Evolutionary conservation across 2,113 vertebrate genomes (phyloP).

Genomic region (Megaceryle torquata): DNA sequence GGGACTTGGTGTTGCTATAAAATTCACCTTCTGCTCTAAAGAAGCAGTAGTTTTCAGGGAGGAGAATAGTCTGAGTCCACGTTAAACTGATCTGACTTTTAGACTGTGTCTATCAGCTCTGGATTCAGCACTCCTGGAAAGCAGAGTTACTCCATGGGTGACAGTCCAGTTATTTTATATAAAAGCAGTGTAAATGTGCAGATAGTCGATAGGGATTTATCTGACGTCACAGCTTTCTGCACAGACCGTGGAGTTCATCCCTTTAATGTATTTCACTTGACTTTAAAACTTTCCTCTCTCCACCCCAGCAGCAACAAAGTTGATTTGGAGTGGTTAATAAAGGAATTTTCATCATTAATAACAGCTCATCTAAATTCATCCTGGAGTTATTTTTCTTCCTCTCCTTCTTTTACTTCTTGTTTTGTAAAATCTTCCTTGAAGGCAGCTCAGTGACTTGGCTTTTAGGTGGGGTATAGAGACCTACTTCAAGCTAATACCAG

Average conservation of each 20-base stretch:
- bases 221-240: background rate
- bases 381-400: background rate
- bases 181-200: fast-evolving
- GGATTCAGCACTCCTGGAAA: background rate
- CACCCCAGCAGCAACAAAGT: background rate
- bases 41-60: slow-evolving; percentile 6
- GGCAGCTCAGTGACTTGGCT: background rate
- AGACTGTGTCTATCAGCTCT: background rate
- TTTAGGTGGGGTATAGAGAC: background rate
- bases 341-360: background rate
- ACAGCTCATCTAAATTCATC: background rate
- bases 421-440: background rate
- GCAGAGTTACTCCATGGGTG: background rate
- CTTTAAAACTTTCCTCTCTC: background rate
- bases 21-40: slow-evolving; percentile 34
- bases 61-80: background rate
- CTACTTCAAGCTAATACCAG: background rate
- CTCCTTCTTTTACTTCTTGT: background rate
- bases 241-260: background rate
- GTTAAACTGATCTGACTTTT: background rate
- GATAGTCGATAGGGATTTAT: background rate
- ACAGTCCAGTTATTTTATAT: background rate
- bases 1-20: background rate
- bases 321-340: background rate
- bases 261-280: background rate